A percentile compares a stretch with the other conserved stretches of the same genome.
Evolutionary conservation across 2,888 invertebrate species (phyloP).

Genomic region (Noctua comes): DNA sequence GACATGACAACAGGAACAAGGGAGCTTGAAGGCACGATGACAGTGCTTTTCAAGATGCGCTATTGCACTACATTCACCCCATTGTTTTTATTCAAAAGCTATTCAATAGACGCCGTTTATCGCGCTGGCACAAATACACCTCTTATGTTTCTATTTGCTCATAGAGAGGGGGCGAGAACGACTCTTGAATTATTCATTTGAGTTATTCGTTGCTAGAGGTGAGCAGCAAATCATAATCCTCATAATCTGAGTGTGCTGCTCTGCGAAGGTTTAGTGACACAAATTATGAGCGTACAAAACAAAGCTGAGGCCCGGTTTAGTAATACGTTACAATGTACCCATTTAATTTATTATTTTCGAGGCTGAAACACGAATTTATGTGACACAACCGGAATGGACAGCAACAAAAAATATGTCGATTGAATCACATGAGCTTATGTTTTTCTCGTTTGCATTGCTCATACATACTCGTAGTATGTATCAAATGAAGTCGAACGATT

Average conservation of each 20-base stretch:
- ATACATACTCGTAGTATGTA: constrained; percentile 3
- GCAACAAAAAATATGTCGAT: constrained; percentile 37
- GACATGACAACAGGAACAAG: constrained; percentile 58
- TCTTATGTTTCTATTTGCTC: constrained; percentile 67
- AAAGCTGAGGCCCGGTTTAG: constrained; percentile 41
- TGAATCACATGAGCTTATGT: constrained; percentile 12
- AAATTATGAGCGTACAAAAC: constrained; percentile 56
- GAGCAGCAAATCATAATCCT: constrained; percentile 67
- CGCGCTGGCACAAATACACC: constrained; percentile 59
- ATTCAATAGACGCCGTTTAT: constrained; percentile 68
- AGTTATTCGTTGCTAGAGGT: constrained; percentile 61
- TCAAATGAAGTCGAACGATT: not conserved
- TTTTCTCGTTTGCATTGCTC: constrained; percentile 15
- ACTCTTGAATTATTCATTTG: constrained; percentile 68
- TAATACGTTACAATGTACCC: constrained; percentile 43
- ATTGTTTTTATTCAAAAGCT: constrained; percentile 70
- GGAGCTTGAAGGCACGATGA: constrained; percentile 64
- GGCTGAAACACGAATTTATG: constrained; percentile 28
- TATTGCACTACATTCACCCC: constrained; percentile 61
- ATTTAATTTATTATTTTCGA: constrained; percentile 40
- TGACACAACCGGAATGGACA: constrained; percentile 29
- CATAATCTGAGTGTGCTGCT: constrained; percentile 62
- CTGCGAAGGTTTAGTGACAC: constrained; percentile 59
- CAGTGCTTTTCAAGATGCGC: constrained; percentile 65
- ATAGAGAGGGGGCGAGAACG: constrained; percentile 54